Conservation (phyloP, 1,140 invertebrate genomes). For the Dreissena rostriformis region DNA sequence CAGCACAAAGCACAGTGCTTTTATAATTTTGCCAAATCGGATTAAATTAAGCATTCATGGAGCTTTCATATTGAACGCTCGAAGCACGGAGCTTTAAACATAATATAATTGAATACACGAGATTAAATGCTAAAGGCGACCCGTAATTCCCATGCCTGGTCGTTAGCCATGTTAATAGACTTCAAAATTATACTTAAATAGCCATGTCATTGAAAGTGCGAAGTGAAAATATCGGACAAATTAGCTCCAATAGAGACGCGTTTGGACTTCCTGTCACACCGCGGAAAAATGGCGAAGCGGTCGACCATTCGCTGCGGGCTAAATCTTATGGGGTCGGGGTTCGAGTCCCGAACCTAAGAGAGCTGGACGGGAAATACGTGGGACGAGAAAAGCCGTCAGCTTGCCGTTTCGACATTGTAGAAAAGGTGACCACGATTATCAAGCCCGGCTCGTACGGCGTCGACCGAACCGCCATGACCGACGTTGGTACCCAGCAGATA, state of each 20-base stretch:
- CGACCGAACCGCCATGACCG: not conserved
- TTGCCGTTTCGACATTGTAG: constrained; percentile 48
- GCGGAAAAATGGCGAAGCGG: not conserved
- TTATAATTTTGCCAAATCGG: too few species aligned
- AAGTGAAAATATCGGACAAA: not conserved
- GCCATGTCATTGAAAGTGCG: constrained; percentile 25
- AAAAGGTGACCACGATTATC: constrained; percentile 41
- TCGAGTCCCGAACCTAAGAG: constrained; percentile 31
- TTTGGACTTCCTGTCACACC: constrained; percentile 46
- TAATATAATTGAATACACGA: too few species aligned
- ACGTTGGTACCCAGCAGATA: not conserved
- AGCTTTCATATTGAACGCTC: too few species aligned
- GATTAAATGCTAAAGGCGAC: too few species aligned
- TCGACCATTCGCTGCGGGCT: not conserved
- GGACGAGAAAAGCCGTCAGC: not conserved
- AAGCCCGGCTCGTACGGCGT: constrained; percentile 30
- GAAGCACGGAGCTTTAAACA: too few species aligned
- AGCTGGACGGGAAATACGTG: constrained; percentile 24
- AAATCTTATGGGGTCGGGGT: constrained; percentile 9
- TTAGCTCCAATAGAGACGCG: constrained; percentile 7
- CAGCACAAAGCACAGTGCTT: too few species aligned
- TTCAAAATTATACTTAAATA: not conserved
- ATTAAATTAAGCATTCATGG: too few species aligned
- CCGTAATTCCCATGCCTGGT: too few species aligned
- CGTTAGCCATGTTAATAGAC: not conserved